Evolutionary conservation across 2,113 vertebrate genomes (phyloP), one percentile per base, ranked within the genome.

Genomic region (Pelmatolapia mariae): DNA sequence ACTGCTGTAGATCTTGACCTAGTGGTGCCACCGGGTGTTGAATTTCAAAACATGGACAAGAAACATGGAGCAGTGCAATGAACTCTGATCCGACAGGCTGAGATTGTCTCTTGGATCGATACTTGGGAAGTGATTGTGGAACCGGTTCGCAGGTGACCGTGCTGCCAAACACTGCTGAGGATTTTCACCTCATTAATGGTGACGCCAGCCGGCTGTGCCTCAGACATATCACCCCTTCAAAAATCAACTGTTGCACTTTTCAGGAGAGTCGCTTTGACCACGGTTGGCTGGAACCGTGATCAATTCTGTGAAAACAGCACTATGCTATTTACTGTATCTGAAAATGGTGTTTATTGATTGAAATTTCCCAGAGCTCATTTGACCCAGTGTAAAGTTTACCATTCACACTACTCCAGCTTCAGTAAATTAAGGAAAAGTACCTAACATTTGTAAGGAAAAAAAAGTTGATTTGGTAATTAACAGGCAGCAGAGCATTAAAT

Each of bases 401-500:
- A 40, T 87, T 93, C 50, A 71, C 73, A 52, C 63, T 90, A 57
- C 52, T 91, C 66, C 47, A 56, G 45, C 85, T 88, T 63, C 29
- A 73, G 87, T 82, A 79, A 86, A 87, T 87, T n/a, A 83, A 86
- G 61, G 18, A 78, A 87, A 84, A 85, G 85, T 26, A 53, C 38
- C 38, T 36, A 29, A 53, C 40, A 63, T 89, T 80, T 66, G 63
- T 11, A 43, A 31, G 38, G 5, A 1, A 12, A 47, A 12, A 31
- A 56, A 59, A 5, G 22, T 68, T 81, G 15, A 90, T 92, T 87
- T 93, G 88, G 66, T 76, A 76, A 87, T 88, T 83, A 91, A 87
- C 83, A 29, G 12, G 81, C 87, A 88, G 71, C 81, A 24, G 87
- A 88, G 87, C 89, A 56, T 93, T 86, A 93, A 92, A 95, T 87